These are phyloP conservation scores for Iphiclides podalirius DNA, from an alignment of 2,888 invertebrate species.

Conservation along the genomic window DNA sequence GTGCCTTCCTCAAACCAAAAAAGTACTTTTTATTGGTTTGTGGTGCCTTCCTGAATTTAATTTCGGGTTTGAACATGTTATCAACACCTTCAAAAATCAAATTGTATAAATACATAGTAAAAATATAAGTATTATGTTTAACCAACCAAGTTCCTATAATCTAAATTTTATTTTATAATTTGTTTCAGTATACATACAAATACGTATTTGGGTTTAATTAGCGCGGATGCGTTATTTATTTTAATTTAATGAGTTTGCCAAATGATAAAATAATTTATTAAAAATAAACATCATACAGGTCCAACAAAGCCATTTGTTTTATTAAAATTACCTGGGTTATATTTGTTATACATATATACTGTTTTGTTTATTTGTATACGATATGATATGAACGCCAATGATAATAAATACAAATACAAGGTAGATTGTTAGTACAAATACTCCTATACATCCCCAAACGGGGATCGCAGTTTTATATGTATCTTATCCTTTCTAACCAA, in stretches of 20 bases:
- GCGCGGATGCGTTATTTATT: not conserved
- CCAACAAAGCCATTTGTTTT: constrained; percentile 7
- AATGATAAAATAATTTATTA: not conserved
- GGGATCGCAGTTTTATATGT: too few species aligned
- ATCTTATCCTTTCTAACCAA: too few species aligned
- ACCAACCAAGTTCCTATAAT: constrained; percentile 27
- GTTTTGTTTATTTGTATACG: too few species aligned
- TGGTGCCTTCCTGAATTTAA: not conserved
- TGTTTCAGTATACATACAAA: constrained; percentile 1
- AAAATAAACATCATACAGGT: constrained; percentile 5
- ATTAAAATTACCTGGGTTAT: not conserved
- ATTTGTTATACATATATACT: too few species aligned
- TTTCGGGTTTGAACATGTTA: constrained; percentile 9
- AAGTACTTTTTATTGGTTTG: constrained; percentile 9
- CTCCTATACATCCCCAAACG: too few species aligned
- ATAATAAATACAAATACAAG: too few species aligned
- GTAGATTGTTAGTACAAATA: too few species aligned
- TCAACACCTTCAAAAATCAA: not conserved
- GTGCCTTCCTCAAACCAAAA: constrained; percentile 7
- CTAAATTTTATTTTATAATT: constrained; percentile 13
- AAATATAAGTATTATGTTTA: constrained; percentile 21
- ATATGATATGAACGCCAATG: too few species aligned
- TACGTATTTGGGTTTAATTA: constrained; percentile 1
- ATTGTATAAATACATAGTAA: not conserved
- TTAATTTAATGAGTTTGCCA: not conserved